Base-by-base conservation (phyloP, 1,140 invertebrate genomes). In the Laupala kohalensis region DNA sequence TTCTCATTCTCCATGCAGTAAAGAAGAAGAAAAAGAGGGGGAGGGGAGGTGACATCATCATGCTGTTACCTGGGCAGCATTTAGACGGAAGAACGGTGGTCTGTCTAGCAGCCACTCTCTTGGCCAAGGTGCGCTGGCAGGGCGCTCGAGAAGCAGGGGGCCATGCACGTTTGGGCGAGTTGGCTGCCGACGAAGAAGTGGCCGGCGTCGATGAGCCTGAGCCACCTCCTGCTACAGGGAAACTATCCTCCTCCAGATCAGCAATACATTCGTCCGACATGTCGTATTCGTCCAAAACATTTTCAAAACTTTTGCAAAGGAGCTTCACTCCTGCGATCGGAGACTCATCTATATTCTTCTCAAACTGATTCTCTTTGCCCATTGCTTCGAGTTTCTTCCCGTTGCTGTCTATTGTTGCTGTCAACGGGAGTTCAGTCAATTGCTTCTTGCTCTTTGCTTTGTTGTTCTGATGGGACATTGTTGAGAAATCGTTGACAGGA, bases 151-250 rank as follows among this genome's bases (percentile, higher is more conserved):
- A 77, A 76, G 81, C 81, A 84, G 72, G 65, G 69, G 74, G 85
- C 78, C 84, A 87, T 75, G 87, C 80, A 30, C 86, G 79, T 79
- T 88, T 88, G 0, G 87, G 87, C 2, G 86, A 88, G 75, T 88
- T 88, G 0, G 86, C 84, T 64, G 86, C 86, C 75, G 86, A 88
- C 1, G 86, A 88, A 26, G 86, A 85, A 0, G 86, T 86, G 23
- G 76, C 74, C 4, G 77, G 76, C 3, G 87, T 88, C 0, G 87
- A 88, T 0, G 86, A 87, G 73, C 86, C 86, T 81, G 79, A 87
- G 79, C 82, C 87, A 79, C 82, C 87, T 82, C 79, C 82, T 77
- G 79, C 81, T 78, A 67, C 29, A n/a, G 65, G 65, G 29, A 67
- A 67, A 68, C 64, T 53, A 15, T 66, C 64, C 28, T 66, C 64